These are phyloP conservation scores for Odontomyia ornata DNA, from an alignment of 2,888 invertebrate species.

Conservation along the genomic window DNA sequence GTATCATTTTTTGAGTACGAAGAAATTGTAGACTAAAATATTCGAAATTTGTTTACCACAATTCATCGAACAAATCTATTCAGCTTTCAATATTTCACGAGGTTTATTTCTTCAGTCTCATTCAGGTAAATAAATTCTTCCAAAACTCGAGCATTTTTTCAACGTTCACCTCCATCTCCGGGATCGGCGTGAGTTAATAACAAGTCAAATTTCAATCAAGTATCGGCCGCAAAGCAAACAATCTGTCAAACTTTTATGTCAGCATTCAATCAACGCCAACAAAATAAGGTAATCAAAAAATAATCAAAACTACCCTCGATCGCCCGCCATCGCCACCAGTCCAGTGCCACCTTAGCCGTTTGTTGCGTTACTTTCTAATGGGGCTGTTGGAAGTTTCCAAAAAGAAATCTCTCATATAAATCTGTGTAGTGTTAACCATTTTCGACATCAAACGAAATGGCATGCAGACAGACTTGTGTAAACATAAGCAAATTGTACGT, in stretches of 20 bases:
- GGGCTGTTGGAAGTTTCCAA: not conserved
- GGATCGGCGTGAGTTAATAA: not conserved
- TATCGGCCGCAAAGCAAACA: conserved; percentile 31
- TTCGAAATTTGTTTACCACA: too few species aligned
- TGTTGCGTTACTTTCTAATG: not conserved
- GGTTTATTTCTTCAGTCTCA: too few species aligned
- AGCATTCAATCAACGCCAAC: conserved; percentile 29
- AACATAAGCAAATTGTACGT: conserved; percentile 45
- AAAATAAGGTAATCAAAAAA: conserved; percentile 36
- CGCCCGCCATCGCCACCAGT: conserved; percentile 1
- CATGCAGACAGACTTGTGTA: conserved; percentile 48
- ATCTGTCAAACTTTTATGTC: conserved; percentile 38
- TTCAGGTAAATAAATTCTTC: too few species aligned
- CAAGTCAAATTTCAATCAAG: conserved; percentile 29
- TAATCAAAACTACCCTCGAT: conserved; percentile 29
- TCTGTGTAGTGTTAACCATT: conserved; percentile 47
- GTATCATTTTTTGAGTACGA: too few species aligned
- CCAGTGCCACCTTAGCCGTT: not conserved
- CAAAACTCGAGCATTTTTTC: too few species aligned
- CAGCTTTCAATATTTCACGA: too few species aligned
- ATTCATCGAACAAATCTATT: too few species aligned
- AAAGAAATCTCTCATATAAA: conserved; percentile 39
- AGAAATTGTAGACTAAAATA: too few species aligned
- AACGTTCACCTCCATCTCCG: too few species aligned
- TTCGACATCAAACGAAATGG: conserved; percentile 49